A percentile compares a stretch with the other conserved stretches of the same genome.
These are phyloP conservation scores for Typhlichthys subterraneus DNA, from an alignment of 2,797 vertebrate genomes.

Conservation along the genomic window DNA sequence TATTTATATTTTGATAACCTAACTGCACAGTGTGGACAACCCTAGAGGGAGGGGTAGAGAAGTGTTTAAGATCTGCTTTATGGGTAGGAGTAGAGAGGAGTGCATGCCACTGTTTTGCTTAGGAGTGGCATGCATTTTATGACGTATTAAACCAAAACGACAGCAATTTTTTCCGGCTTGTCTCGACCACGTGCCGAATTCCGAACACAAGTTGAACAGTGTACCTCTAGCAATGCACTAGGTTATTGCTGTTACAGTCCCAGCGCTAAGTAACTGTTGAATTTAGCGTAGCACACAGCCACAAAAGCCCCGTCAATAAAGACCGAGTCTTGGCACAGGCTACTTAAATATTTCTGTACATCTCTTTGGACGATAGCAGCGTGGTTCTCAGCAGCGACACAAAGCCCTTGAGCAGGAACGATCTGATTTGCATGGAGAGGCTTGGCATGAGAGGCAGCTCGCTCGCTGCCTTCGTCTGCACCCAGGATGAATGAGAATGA, in stretches of 20 bases:
- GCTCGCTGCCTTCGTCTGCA: conserved; percentile 20
- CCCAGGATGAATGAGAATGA: conserved; percentile 40
- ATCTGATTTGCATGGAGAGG: conserved; percentile 31
- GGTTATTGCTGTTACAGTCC: background rate
- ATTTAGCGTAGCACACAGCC: conserved; percentile 6
- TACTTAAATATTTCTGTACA: background rate
- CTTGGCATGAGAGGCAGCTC: conserved; percentile 21
- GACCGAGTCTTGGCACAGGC: conserved; percentile 4
- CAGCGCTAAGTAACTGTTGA: conserved; percentile 1
- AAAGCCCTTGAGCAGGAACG: conserved; percentile 20
- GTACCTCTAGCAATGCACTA: too few relatives aligned
- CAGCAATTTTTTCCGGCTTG: too few relatives aligned
- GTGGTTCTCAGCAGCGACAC: conserved; percentile 8
- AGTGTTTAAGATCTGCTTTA: too few relatives aligned
- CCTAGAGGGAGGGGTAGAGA: too few relatives aligned
- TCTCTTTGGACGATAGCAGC: conserved; percentile 2
- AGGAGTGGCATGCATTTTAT: too few relatives aligned
- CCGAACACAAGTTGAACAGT: background rate
- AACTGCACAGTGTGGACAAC: too few relatives aligned
- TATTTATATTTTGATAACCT: too few relatives aligned
- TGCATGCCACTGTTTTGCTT: too few relatives aligned
- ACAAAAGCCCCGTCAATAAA: background rate
- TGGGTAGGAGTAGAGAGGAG: too few relatives aligned
- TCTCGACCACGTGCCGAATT: background rate
- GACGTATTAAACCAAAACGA: too few relatives aligned